Evolutionary conservation across 2,113 vertebrate species (phyloP).

Genomic region (Apteryx mantelli): DNA sequence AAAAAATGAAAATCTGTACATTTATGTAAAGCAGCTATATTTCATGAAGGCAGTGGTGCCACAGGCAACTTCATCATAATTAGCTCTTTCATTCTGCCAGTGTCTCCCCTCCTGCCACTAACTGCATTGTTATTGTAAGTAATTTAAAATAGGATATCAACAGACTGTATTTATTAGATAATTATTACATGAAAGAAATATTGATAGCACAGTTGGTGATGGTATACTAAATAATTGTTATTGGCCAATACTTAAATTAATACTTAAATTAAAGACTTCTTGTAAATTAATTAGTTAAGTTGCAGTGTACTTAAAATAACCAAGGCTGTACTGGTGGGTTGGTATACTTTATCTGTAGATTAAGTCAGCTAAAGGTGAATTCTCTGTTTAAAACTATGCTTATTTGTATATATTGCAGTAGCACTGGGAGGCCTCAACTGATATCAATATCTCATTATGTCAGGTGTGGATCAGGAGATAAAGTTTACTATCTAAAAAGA

Average conservation of each 20-base stretch:
- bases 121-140: neutral
- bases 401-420: neutral
- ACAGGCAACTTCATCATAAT: neutral
- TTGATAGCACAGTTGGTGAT: neutral
- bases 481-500: neutral
- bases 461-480: neutral
- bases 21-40: neutral
- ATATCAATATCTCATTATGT: neutral
- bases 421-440: neutral
- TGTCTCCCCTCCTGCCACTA: neutral
- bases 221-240: neutral
- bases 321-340: neutral
- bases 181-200: neutral
- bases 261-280: neutral
- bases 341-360: neutral
- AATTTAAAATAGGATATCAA: slow-evolving; percentile 1
- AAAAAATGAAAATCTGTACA: neutral
- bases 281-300: neutral
- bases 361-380: neutral
- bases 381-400: neutral
- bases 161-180: neutral
- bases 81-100: neutral
- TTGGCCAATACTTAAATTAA: neutral
- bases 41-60: neutral
- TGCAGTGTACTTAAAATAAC: neutral